Evolutionary conservation across 2,888 invertebrate species (phyloP), one percentile per base, ranked within the genome.

Genomic region (Priocnemis perturbator): DNA sequence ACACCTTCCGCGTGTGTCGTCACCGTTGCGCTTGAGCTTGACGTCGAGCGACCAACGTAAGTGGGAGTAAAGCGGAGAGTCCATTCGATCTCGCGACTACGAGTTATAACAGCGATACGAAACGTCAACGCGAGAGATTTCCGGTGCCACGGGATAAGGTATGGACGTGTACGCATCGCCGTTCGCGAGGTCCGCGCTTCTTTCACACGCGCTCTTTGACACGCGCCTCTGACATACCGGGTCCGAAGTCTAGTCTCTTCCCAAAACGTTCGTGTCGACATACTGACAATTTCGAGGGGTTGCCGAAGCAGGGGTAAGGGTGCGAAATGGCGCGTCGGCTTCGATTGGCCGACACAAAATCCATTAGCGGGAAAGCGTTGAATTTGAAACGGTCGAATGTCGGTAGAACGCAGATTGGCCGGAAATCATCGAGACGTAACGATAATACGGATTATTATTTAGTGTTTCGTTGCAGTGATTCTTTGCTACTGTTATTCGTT

Each of bases 321-420:
- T 17, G 37, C 14, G 45, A 64, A 55, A 45, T 62, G 52, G 66
- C 71, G 69, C 74, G 64, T 55, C 45, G 45, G 59, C 30, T 69
- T 74, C 52, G 60, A 64, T 69, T 53, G 59, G 55, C n/a, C 20
- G 21, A 1, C 3, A 11, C 55, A 45, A 9, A 50, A 11, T 5
- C 60, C 15, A n/a, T 11, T 17, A 9, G 47, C 15, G 52, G 48
- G 21, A 30, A 26, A 45, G 30, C 60, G 17, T 19, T 52, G 47
- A 15, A 11, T 53, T 69, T 14, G 57, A 37, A 37, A 37, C 7
- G 37, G 37, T 3, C 37, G 37, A 37, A 3, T 11, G 37, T 37
- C 14, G 11, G 37, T 11, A 11, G 14, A 37, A 11, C 3, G 37
- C 37, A 26, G 37, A 7, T 3, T 37, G 1, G 1, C 1, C 37